Evolutionary conservation across 2,888 invertebrate species (phyloP), one percentile per base, ranked within the genome.

Genomic region (Hypolimnas misippus): DNA sequence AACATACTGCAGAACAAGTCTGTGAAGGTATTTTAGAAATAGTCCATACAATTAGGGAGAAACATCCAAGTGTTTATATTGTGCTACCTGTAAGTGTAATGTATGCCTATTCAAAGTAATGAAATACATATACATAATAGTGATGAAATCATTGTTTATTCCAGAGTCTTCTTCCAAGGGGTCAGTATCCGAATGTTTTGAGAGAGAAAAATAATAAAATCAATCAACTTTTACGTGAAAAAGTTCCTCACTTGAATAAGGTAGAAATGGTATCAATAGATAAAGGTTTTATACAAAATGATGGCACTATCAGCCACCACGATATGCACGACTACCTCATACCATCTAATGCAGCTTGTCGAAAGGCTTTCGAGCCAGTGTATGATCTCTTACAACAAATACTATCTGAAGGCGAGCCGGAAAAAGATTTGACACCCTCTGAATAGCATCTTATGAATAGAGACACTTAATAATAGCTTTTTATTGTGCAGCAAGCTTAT

Each of bases 271-370:
- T 98, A 44, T 89, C 93, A 68, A 95, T 97, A 75, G 97, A 97
- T 77, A 95, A 96, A 77, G 96, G 96, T 51, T 94, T 97, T 70
- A 92, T 97, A 59, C 96, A 96, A 83, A 93, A 93, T 51, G 96
- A 96, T 88, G 96, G 97, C 2, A 94, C 94, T 49, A 97, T 98
- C 63, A 96, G 96, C 79, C 97, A 97, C 79, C 96, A 96, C 77
- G 98, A 98, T 81, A 97, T 98, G 97, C 96, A 96, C 80, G 98
- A 98, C 86, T 98, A 97, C 86, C 93, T 98, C 54, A 96, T 97
- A 78, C 93, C 97, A 64, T 97, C 97, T 1, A 96, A 96, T 86
- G 94, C 95, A 54, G 98, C 98, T 57, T 97, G 97, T 84, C 94
- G 94, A 77, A 97, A 97, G 86, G 96, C 96, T 8, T 97, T 97